Conservation (phyloP, 2,113 vertebrate species). For the Psephotus haematonotus region DNA sequence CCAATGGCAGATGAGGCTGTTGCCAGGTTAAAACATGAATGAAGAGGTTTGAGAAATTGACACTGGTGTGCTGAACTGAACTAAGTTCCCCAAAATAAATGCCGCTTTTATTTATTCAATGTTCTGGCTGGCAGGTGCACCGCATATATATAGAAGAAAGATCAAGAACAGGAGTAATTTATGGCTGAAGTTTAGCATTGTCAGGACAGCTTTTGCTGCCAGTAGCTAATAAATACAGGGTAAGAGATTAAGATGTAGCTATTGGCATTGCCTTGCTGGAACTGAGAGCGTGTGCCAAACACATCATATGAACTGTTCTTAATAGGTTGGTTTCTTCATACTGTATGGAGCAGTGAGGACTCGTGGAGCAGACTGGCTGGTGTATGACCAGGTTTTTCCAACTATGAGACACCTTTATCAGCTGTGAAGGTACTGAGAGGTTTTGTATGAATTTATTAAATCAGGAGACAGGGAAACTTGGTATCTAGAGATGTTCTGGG, state of each 20-base stretch:
- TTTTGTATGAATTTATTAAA: neutral
- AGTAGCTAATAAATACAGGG: neutral
- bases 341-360: neutral
- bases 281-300: too few species aligned
- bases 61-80: neutral
- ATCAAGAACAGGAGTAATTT: neutral
- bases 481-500: neutral
- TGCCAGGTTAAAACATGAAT: neutral
- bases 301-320: neutral
- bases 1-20: neutral
- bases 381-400: neutral
- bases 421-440: neutral
- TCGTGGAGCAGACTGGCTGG: neutral
- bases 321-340: neutral
- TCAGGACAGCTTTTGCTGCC: neutral
- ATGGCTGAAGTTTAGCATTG: neutral
- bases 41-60: neutral
- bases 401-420: neutral
- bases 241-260: neutral
- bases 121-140: neutral
- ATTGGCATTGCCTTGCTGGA: neutral
- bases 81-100: rapidly evolving
- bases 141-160: neutral
- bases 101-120: neutral
- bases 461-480: neutral